phyloP scores from a whole-genome alignment of 2,888 invertebrate species.

The Cheilosia pagana region DNA sequence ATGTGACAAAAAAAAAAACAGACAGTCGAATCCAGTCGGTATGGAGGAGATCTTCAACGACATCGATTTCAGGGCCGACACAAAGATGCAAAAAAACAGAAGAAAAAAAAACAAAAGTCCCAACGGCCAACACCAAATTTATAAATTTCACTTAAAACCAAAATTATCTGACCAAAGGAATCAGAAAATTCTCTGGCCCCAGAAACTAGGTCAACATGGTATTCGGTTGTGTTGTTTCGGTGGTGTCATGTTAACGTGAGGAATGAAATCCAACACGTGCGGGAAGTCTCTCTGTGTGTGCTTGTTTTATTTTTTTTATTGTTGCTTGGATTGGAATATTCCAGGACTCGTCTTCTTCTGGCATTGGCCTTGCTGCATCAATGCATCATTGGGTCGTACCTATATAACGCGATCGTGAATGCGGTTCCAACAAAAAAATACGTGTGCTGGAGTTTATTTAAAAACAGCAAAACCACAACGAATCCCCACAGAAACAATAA shows the following conservation, averaged over 20 bases:
- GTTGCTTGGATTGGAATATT: constrained; percentile 1
- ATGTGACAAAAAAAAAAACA: constrained; percentile 46
- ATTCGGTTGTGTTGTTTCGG: constrained; percentile 54
- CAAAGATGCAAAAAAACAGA: constrained; percentile 6
- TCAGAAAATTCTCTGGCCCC: constrained; percentile 56
- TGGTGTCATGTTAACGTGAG: constrained; percentile 74
- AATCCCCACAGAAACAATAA: constrained; percentile 31
- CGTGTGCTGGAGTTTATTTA: constrained; percentile 40
- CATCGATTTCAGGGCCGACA: constrained; percentile 51
- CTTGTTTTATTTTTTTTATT: constrained; percentile 9
- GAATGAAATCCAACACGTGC: constrained; percentile 73
- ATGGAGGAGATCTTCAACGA: constrained; percentile 11
- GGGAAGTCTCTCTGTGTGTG: constrained; percentile 8
- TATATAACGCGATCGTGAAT: background rate
- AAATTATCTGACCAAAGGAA: constrained; percentile 64
- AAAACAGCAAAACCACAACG: constrained; percentile 47
- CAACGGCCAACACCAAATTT: constrained; percentile 67
- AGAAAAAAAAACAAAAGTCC: constrained; percentile 34
- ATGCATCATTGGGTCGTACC: constrained; percentile 11
- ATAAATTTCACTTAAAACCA: constrained; percentile 67
- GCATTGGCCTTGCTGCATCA: constrained; percentile 62
- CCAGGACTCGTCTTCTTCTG: constrained; percentile 56
- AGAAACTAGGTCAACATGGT: constrained; percentile 70
- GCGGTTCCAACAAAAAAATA: constrained; percentile 22
- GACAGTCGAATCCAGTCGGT: background rate